A percentile compares a stretch with the other conserved stretches of the same genome.
These are phyloP conservation scores for Petromus typicus DNA, from an alignment of 2,113 vertebrate genomes.

Conservation along the genomic window DNA sequence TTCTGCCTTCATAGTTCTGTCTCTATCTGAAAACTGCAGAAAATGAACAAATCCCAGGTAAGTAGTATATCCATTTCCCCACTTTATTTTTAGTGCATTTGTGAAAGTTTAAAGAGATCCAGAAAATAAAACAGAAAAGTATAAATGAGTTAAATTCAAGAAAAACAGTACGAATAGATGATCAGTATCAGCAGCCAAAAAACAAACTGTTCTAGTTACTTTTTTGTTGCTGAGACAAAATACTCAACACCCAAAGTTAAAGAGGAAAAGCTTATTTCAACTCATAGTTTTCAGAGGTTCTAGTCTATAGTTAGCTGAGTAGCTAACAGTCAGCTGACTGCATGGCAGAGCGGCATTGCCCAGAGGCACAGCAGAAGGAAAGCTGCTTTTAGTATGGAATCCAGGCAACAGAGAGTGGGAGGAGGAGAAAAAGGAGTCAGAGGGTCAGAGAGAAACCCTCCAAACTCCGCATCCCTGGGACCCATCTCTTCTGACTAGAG, in stretches of 20 bases:
- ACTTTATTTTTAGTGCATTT: slow-evolving; percentile 33
- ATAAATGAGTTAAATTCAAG: slow-evolving; percentile 17
- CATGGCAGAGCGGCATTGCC: background rate
- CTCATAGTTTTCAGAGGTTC: background rate
- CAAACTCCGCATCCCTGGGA: too few species aligned
- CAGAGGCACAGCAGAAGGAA: background rate
- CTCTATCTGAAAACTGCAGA: slow-evolving; percentile 58
- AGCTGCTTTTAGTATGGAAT: too few species aligned
- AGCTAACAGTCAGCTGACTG: background rate
- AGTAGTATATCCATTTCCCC: slow-evolving; percentile 50
- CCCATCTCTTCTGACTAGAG: too few species aligned
- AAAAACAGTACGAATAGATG: slow-evolving; percentile 40
- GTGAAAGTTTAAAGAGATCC: slow-evolving; percentile 9
- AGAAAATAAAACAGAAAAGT: slow-evolving; percentile 17
- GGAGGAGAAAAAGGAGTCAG: too few species aligned
- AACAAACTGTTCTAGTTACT: background rate
- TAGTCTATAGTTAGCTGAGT: background rate
- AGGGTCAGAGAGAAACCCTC: too few species aligned
- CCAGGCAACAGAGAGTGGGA: background rate
- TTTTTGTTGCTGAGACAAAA: background rate
- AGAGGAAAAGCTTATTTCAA: background rate
- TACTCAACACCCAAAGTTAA: background rate
- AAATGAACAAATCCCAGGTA: slow-evolving; percentile 78
- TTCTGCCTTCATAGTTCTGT: slow-evolving; percentile 53
- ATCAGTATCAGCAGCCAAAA: slow-evolving; percentile 9